Evolutionary conservation across 1,140 invertebrate species (phyloP).

Genomic region (Octopus bimaculoides): DNA sequence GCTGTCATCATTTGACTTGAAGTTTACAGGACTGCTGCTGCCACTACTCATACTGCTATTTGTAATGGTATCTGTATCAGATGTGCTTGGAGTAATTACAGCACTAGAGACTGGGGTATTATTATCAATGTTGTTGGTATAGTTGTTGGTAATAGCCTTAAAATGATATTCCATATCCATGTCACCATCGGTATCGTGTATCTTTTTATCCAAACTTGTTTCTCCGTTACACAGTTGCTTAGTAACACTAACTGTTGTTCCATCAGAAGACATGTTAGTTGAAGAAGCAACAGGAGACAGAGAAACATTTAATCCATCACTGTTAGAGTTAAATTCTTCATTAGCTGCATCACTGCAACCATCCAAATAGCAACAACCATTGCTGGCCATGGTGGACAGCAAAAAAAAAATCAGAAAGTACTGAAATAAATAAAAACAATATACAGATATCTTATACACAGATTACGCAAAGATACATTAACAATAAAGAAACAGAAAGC

Average conservation of each 20-base stretch:
- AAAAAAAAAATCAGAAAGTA: neutral
- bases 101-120: neutral
- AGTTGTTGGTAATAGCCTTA: neutral
- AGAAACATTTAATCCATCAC: neutral
- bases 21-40: neutral
- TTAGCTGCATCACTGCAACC: constrained; percentile 6
- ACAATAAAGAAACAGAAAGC: too few species aligned
- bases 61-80: neutral
- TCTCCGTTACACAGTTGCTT: neutral
- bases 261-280: neutral
- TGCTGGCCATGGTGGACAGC: constrained; percentile 14
- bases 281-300: neutral
- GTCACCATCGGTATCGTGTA: neutral
- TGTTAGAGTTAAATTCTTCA: neutral
- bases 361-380: neutral
- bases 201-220: neutral
- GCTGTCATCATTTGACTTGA: neutral
- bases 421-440: too few species aligned
- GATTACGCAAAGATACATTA: too few species aligned
- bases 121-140: neutral
- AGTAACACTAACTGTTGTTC: neutral
- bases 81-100: neutral
- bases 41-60: neutral
- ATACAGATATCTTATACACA: too few species aligned
- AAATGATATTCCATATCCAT: neutral